Conservation (phyloP, 1,140 invertebrate genomes). For the Wasmannia auropunctata region DNA sequence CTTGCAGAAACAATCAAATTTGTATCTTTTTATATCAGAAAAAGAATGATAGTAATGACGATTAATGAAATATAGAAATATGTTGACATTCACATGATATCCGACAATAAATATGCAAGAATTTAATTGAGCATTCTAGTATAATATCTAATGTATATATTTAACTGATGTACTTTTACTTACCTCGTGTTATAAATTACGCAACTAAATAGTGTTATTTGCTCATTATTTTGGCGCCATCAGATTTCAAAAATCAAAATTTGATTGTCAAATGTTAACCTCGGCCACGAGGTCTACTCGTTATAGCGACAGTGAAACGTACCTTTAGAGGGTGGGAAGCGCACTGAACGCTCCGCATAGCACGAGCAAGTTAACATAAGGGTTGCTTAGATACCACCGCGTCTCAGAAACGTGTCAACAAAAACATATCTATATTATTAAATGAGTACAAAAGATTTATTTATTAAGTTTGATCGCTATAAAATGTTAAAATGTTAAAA, state of each 20-base stretch:
- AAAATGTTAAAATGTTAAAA: neutral
- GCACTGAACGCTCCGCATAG: constrained; percentile 77
- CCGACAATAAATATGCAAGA: constrained; percentile 19
- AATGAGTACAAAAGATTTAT: neutral
- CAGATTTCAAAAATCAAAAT: constrained; percentile 68
- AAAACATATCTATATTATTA: constrained; percentile 13
- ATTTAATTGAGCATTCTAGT: constrained; percentile 14
- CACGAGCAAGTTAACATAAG: constrained; percentile 72
- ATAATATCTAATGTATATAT: neutral
- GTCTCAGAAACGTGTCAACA: constrained; percentile 73
- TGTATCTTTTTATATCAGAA: neutral
- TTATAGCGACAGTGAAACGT: constrained; percentile 70
- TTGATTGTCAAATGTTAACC: constrained; percentile 42
- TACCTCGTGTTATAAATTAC: constrained; percentile 7
- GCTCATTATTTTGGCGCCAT: constrained; percentile 27
- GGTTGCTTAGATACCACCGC: constrained; percentile 80
- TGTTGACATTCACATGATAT: neutral
- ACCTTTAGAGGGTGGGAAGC: constrained; percentile 74
- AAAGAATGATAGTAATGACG: neutral
- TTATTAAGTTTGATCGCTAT: neutral
- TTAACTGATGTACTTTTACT: constrained; percentile 46
- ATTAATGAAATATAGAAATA: too few relatives aligned
- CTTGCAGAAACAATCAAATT: neutral
- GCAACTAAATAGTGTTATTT: neutral
- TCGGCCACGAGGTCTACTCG: constrained; percentile 68